phyloP scores from a whole-genome alignment of 2,113 vertebrate species.

The Rallus limicola region DNA sequence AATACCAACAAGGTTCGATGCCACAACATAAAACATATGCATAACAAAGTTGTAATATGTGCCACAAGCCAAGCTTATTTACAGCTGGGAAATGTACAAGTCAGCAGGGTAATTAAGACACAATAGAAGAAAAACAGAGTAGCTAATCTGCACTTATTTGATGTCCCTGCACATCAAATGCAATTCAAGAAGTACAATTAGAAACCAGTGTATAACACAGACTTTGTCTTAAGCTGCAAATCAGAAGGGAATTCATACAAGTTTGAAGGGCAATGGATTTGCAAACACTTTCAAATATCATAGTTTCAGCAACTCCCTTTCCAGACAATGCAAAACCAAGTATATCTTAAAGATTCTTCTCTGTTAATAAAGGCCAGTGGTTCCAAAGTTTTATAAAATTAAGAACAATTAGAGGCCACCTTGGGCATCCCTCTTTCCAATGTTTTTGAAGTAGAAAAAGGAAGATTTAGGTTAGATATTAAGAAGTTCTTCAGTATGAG shows the following conservation, averaged over 20 bases:
- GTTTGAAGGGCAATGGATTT: neutral
- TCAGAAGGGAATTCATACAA: neutral
- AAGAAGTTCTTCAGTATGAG: too few species aligned
- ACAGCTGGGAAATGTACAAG: constrained; percentile 1
- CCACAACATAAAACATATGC: neutral
- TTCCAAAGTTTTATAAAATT: neutral
- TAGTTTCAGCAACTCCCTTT: neutral
- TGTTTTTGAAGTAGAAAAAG: neutral
- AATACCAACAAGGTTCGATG: neutral
- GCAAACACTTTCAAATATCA: neutral
- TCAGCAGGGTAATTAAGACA: constrained; percentile 18
- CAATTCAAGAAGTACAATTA: neutral
- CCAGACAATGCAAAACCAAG: neutral
- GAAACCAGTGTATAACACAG: neutral
- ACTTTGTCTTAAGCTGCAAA: neutral
- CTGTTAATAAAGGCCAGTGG: neutral
- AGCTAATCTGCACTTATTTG: neutral
- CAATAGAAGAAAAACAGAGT: neutral
- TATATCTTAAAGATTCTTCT: neutral
- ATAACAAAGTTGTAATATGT: neutral
- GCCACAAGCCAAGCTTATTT: neutral
- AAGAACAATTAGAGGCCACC: neutral
- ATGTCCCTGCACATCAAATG: neutral
- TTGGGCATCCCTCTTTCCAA: neutral
- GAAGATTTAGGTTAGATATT: too few species aligned